A percentile compares a stretch with the other conserved stretches of the same genome.
Conservation (phyloP, 2,888 invertebrate species). For the Andrena praecox region DNA sequence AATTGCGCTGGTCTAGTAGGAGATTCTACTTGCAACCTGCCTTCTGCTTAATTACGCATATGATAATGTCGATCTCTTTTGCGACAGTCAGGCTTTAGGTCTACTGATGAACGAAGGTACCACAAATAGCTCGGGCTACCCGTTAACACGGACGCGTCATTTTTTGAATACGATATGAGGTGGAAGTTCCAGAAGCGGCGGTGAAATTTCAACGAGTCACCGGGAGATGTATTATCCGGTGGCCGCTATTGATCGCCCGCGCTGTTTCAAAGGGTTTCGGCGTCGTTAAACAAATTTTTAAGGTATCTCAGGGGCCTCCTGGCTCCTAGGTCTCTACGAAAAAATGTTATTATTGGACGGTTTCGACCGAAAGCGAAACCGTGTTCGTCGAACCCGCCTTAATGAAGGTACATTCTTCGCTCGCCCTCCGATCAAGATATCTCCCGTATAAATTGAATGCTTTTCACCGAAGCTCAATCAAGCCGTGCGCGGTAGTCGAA, state of each 20-base stretch:
- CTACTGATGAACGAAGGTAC: not conserved
- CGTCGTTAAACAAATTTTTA: slow-evolving; percentile 71
- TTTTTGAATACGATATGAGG: slow-evolving; percentile 17
- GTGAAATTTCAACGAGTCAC: slow-evolving; percentile 10
- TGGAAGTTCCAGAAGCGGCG: slow-evolving; percentile 20
- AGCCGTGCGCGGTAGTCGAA: slow-evolving; percentile 73
- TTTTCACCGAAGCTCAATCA: slow-evolving; percentile 75
- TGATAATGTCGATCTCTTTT: not conserved
- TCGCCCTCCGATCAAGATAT: slow-evolving; percentile 74
- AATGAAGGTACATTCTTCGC: slow-evolving; percentile 76
- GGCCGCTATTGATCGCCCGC: slow-evolving; percentile 37
- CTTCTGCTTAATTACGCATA: too few species aligned
- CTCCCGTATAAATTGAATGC: slow-evolving; percentile 74
- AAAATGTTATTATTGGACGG: slow-evolving; percentile 73
- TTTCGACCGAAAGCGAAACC: slow-evolving; percentile 74
- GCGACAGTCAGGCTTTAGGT: not conserved
- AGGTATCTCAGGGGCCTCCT: slow-evolving; percentile 51
- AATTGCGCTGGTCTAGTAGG: too few species aligned
- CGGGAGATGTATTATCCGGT: slow-evolving; percentile 21
- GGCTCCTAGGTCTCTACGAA: slow-evolving; percentile 62
- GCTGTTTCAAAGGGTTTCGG: slow-evolving; percentile 44
- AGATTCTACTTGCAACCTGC: too few species aligned
- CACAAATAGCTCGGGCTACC: not conserved
- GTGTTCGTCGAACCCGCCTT: slow-evolving; percentile 72
- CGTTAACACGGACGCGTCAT: slow-evolving; percentile 4